Conservation (phyloP, 2,113 vertebrate species). For the Campylorhamphus procurvoides region DNA sequence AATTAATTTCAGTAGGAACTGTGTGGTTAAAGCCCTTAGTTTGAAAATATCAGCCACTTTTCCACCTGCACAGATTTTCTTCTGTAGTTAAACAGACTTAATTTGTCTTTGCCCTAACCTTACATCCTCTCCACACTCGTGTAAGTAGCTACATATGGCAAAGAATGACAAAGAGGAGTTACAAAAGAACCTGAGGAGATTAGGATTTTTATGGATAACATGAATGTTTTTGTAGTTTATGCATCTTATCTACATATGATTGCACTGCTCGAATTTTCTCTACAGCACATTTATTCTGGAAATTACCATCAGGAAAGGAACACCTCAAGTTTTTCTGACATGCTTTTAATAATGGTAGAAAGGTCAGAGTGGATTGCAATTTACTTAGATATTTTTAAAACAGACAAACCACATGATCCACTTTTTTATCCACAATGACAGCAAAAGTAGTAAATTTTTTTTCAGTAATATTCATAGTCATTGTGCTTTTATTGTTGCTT, state of each 20-base stretch:
- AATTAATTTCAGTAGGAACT: constrained; percentile 46
- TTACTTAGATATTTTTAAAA: neutral
- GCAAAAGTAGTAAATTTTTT: neutral
- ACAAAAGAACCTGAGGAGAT: neutral
- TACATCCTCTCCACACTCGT: neutral
- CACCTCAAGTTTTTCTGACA: neutral
- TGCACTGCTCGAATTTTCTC: neutral
- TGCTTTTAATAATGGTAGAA: neutral
- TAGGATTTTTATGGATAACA: neutral
- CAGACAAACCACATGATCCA: neutral
- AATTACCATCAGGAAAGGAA: neutral
- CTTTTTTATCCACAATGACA: neutral
- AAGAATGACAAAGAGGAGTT: neutral
- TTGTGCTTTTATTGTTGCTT: neutral
- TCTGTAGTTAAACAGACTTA: neutral
- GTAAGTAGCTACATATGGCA: neutral
- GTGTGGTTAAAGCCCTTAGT: neutral
- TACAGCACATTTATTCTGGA: neutral
- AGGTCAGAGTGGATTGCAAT: neutral
- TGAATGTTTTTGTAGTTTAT: neutral
- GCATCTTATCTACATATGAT: neutral
- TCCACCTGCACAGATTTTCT: neutral
- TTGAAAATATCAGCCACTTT: constrained; percentile 19
- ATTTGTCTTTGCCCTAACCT: neutral
- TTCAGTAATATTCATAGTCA: neutral